These are phyloP conservation scores for Epinephelus lanceolatus DNA, from an alignment of 2,113 vertebrate genomes.

Conservation along the genomic window DNA sequence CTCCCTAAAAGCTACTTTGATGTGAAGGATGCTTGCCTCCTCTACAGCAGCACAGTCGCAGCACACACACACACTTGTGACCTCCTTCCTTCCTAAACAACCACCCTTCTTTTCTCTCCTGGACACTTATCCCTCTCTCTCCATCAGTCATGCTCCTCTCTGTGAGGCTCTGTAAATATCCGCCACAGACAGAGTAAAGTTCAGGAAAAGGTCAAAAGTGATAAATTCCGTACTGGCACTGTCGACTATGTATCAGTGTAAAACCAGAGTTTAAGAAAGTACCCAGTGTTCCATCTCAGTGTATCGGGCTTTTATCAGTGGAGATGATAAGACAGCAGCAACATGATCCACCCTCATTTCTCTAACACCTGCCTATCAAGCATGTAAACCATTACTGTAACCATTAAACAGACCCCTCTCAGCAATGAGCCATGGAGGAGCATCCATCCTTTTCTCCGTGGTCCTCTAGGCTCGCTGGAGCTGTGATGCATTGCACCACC, in stretches of 20 bases:
- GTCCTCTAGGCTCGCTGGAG: conserved; percentile 55
- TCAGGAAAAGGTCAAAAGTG: conserved; percentile 76
- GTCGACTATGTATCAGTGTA: conserved; percentile 19
- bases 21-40: conserved; percentile 18
- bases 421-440: conserved; percentile 44
- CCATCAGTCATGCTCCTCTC: conserved; percentile 42
- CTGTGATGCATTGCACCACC: conserved; percentile 69
- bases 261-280: conserved; percentile 37
- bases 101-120: conserved; percentile 19
- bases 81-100: conserved; percentile 26
- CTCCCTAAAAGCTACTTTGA: conserved; percentile 48
- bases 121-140: conserved; percentile 40
- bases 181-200: conserved; percentile 67
- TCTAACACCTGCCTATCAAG: conserved; percentile 19
- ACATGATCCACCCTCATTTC: conserved; percentile 19
- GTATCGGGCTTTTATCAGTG: background rate
- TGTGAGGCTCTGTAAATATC: conserved; percentile 64
- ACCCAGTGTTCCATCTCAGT: conserved; percentile 12
- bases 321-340: conserved; percentile 7
- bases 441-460: conserved; percentile 56
- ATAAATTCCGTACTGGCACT: conserved; percentile 46
- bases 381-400: conserved; percentile 52
- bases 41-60: conserved; percentile 1
- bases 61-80: conserved; percentile 12
- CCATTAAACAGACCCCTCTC: conserved; percentile 39